Evolutionary conservation across 2,888 invertebrate genomes (phyloP), one percentile per base, ranked within the genome.

Genomic region (Folsomia manolachei): DNA sequence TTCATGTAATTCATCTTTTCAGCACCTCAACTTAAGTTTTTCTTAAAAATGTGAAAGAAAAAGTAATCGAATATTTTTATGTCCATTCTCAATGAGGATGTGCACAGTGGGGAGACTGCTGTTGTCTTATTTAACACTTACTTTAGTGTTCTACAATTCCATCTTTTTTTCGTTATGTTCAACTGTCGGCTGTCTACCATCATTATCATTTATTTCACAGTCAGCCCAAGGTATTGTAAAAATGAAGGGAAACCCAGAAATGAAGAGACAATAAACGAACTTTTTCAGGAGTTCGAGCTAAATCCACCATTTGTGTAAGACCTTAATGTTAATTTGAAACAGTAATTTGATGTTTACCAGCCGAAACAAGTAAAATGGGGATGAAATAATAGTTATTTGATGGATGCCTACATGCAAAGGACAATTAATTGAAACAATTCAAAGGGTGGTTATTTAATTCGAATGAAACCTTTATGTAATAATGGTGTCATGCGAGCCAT

Each of bases 191-290:
- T 39, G 7, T 14, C 39, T 39, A 39, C 14, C 39, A 39, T 4
- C 39, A 39, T 39, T 14, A 39, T 39, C 39, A 14, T 39, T 4
- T 39, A 4, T 9, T 39, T 14, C 39, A 39, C 39, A 4, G 39
- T 39, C 7, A 14, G 4, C 14, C 7, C 4, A 39, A 39, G 67
- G 67, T 52, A 52, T 24, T 21, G n/a, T 27, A 61, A 65, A 63
- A 70, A 63, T 64, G 25, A 64, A 56, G 26, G 66, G 63, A 63
- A 63, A 63, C 24, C 25, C 25, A 25, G 25, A 63, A 23, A 63
- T 4, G 18, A 1, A 63, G 18, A 19, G 21, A 56, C 64, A 63
- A 53, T 52, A 61, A 66, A 69, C 63, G 72, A 70, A 72, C 69
- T 39, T 4, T 39, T 14, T 39, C 4, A 4, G 39, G 14, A 14